Evolutionary conservation across 2,797 vertebrate genomes (phyloP).

Genomic region (Schizopygopsis malacanthus): DNA sequence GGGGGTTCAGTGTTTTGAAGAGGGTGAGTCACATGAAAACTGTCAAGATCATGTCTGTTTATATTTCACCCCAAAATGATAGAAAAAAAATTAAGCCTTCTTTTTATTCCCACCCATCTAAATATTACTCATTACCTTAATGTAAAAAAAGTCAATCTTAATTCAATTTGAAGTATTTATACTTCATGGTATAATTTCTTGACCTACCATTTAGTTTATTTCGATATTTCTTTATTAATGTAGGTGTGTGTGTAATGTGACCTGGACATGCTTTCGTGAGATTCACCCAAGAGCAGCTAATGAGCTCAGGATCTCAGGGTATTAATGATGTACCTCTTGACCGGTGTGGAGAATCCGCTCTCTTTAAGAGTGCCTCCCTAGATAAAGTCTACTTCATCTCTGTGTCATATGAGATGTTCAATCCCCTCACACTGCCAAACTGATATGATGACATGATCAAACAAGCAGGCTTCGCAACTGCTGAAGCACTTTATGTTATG

Average conservation of each 20-base stretch:
- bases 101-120: neutral
- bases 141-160: neutral
- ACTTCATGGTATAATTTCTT: neutral
- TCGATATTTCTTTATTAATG: neutral
- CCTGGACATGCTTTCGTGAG: conserved; percentile 7
- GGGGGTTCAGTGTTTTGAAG: conserved; percentile 3
- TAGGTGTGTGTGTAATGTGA: neutral
- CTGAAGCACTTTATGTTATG: neutral
- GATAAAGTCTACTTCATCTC: conserved; percentile 10
- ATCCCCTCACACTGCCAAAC: conserved; percentile 1
- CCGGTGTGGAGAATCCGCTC: conserved; percentile 18
- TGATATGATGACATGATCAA: conserved; percentile 3
- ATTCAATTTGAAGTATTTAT: neutral
- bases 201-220: neutral
- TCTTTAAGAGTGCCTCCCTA: conserved; percentile 16
- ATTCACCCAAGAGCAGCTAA: conserved; percentile 45
- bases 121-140: neutral
- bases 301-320: conserved; percentile 71
- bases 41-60: neutral
- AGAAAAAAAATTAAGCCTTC: neutral
- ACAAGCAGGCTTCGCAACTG: neutral
- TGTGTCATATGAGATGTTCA: neutral
- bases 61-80: neutral
- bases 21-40: conserved; percentile 2
- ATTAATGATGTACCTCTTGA: conserved; percentile 51